Base-by-base conservation (phyloP, 2,113 vertebrate species). In the Cynopterus brachyotis region DNA sequence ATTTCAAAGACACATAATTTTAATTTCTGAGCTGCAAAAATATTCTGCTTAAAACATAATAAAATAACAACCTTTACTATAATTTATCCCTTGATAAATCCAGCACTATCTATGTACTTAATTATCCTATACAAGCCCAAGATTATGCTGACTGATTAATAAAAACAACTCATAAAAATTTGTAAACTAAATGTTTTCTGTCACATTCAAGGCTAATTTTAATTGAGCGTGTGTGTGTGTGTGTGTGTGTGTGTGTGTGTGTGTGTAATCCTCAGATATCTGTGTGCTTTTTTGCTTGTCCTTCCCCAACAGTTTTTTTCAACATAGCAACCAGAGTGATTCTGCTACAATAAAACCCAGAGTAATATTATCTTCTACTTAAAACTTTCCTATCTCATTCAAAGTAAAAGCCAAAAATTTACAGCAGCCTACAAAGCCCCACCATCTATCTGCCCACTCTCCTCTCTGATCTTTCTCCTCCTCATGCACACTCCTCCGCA, bases 1-100 rank as follows among this genome's bases (percentile, higher is more conserved):
- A 94, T 94, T 95, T 84, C 55, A 72, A 30, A 88, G n/a, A 66
- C 47, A 5, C 30, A 67, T 91, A 92, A 42, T 92, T 88, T n/a
- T 76, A 72, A 60, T 64, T 83, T 75, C 57, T 72, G 28, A 89
- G 8, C 8, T 57, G 50, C 20, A 78, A 88, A 92, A 69, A 42
- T 60, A 82, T 70, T 83, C 19, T 89, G 16, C 40, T 66, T 50
- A 89, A 70, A 88, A 62, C 26, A 59, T 80, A 90, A 55, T 55
- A 64, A 90, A 79, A 70, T 70, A 79, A 78, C 12, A 60, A 15
- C 47, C 59, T 80, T 94, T 35, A 60, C 42, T 37, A 26, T 76
- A 81, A 75, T 69, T 20, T 24, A 78, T 92, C 35, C 20, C 53
- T 88, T 76, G 32, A 76, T 78, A 92, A 75, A 78, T 35, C n/a